phyloP scores from a whole-genome alignment of 2,113 vertebrate species.

The Gymnocephalus cernua region DNA sequence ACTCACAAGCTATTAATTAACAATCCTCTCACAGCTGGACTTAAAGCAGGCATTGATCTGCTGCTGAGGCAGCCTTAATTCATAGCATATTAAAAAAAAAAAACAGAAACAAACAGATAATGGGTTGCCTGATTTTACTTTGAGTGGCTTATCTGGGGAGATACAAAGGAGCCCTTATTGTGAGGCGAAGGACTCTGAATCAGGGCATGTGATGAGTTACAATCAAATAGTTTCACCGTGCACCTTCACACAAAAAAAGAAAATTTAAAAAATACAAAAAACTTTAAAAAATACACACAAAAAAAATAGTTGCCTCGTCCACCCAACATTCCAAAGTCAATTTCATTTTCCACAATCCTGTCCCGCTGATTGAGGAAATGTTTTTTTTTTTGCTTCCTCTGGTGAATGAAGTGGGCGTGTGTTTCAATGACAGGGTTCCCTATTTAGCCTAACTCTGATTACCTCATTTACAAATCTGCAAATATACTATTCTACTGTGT shows the following conservation, averaged over 20 bases:
- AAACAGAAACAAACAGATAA: constrained; percentile 13
- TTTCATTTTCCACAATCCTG: constrained; percentile 64
- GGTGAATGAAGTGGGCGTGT: constrained; percentile 72
- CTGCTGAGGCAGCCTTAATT: constrained; percentile 76
- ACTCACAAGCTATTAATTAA: constrained; percentile 79
- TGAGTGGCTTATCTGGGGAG: constrained; percentile 75
- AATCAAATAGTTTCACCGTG: constrained; percentile 79
- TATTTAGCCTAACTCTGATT: constrained; percentile 83
- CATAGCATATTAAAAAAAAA: constrained; percentile 31
- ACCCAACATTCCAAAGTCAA: constrained; percentile 81
- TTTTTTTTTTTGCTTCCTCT: constrained; percentile 55
- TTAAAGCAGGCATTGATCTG: constrained; percentile 72
- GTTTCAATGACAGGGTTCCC: constrained; percentile 82
- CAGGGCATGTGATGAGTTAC: constrained; percentile 81
- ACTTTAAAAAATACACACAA: no score
- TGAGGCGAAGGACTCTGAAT: constrained; percentile 71
- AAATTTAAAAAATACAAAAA: constrained; percentile 12
- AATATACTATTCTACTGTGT: constrained; percentile 84
- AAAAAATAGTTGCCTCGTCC: constrained; percentile 62
- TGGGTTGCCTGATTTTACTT: constrained; percentile 66
- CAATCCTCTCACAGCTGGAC: constrained; percentile 78
- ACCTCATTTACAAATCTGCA: constrained; percentile 88
- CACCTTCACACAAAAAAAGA: constrained; percentile 66
- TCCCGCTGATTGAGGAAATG: constrained; percentile 66
- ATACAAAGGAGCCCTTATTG: constrained; percentile 64